These are phyloP conservation scores for Lepus europaeus DNA, from an alignment of 2,113 vertebrate species.

Conservation along the genomic window DNA sequence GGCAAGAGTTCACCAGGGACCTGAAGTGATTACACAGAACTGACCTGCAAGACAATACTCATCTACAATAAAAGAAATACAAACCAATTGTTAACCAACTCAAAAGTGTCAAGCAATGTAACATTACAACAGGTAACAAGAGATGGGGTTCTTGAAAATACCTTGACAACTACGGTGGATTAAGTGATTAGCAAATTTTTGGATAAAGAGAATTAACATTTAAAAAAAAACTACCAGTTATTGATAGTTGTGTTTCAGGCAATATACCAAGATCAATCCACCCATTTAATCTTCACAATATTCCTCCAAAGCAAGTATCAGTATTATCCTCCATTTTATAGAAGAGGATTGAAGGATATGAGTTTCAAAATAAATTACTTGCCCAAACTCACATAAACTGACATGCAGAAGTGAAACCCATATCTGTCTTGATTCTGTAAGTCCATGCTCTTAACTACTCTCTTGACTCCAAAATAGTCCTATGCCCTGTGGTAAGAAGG, in stretches of 20 bases:
- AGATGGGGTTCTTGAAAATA: neutral
- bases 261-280: neutral
- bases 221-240: constrained; percentile 27
- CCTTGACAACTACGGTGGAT: neutral
- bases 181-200: neutral
- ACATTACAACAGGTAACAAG: neutral
- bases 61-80: constrained; percentile 38
- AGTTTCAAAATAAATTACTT: neutral
- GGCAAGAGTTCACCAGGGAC: neutral
- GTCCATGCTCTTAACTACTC: neutral
- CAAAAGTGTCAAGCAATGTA: neutral
- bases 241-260: neutral
- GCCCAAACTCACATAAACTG: neutral
- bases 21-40: neutral
- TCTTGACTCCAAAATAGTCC: constrained; percentile 46
- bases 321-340: constrained; percentile 14
- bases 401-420: constrained; percentile 27
- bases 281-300: constrained; percentile 20
- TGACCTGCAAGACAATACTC: neutral
- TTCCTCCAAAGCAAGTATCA: neutral
- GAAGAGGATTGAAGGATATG: neutral
- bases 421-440: neutral
- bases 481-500: neutral
- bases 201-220: neutral
- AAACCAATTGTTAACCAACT: neutral